Evolutionary conservation across 2,888 invertebrate genomes (phyloP), one percentile per base, ranked within the genome.

Genomic region (Meteorus cinctellus): DNA sequence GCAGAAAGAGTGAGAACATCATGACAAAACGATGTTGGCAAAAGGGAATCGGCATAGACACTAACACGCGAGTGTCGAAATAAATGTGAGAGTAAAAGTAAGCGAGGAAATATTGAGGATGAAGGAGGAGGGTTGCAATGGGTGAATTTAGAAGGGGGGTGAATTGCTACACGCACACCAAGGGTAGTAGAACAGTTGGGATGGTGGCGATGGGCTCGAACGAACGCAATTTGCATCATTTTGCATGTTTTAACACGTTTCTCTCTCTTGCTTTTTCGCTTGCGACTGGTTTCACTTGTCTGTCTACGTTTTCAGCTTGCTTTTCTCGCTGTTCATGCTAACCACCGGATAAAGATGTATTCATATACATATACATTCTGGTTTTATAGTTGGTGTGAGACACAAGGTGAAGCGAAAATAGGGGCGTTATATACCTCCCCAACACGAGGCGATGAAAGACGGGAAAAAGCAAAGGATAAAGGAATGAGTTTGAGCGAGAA

Each of bases 141-240:
- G 41, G 41, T 41, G 12, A 41, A 41, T 12, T 10, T 2, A n/a
- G 31, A 62, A 24, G 41, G 72, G 67, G 45, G 70, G 62, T 29
- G 65, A 70, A 31, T 63, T 62, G 51, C 67, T 67, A 74, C 41
- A 59, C 27, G 62, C 59, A 48, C 55, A 10, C 45, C 59, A 69
- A 67, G 45, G 71, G 77, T 68, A 67, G 69, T 78, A 79, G 79
- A 83, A 81, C 81, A 81, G 80, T 80, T 74, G 72, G 79, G 76
- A 45, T 67, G 59, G 76, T 74, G 77, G 79, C 82, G 78, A 79
- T 83, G 84, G 84, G 83, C 84, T 85, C 83, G 87, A 88, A 87
- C 86, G 88, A 88, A 88, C 87, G 88, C 84, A 88, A 88, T 88
- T 88, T 88, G 88, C 88, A 88, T 88, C 84, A 82, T 81, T 88